Conservation (phyloP, 2,888 invertebrate species). For the Pollenia angustigena region DNA sequence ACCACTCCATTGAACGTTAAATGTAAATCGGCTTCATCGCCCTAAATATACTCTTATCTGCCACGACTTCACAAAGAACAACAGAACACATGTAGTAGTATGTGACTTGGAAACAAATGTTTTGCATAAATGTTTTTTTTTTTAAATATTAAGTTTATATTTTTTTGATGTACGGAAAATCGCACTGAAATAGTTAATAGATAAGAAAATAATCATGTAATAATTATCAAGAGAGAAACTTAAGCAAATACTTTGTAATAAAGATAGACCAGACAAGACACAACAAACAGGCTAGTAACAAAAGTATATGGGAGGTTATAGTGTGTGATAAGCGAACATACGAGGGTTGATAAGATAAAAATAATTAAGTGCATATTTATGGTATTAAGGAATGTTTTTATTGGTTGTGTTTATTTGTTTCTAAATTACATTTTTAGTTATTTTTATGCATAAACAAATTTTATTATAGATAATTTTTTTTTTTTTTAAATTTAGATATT, state of each 20-base stretch:
- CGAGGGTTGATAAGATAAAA: not conserved
- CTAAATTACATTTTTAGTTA: no score
- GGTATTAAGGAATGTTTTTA: no score
- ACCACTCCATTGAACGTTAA: not conserved
- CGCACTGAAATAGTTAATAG: no score
- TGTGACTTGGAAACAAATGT: conserved; percentile 11
- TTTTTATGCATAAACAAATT: no score
- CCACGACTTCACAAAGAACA: not conserved
- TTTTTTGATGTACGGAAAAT: no score
- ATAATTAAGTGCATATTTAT: no score
- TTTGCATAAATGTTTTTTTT: not conserved
- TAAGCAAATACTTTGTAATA: not conserved
- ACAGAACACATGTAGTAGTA: not conserved
- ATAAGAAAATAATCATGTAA: not conserved
- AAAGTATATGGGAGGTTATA: not conserved
- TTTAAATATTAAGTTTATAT: not conserved
- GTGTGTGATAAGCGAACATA: not conserved
- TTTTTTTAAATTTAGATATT: no score
- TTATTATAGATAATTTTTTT: no score
- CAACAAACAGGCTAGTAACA: conserved; percentile 5
- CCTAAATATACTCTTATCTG: not conserved
- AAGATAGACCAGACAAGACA: not conserved
- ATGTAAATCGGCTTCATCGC: conserved; percentile 3
- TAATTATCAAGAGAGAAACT: not conserved
- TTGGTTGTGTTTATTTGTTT: no score